phyloP scores from a whole-genome alignment of 1,140 invertebrate species.

The Lutraria rhynchaena region DNA sequence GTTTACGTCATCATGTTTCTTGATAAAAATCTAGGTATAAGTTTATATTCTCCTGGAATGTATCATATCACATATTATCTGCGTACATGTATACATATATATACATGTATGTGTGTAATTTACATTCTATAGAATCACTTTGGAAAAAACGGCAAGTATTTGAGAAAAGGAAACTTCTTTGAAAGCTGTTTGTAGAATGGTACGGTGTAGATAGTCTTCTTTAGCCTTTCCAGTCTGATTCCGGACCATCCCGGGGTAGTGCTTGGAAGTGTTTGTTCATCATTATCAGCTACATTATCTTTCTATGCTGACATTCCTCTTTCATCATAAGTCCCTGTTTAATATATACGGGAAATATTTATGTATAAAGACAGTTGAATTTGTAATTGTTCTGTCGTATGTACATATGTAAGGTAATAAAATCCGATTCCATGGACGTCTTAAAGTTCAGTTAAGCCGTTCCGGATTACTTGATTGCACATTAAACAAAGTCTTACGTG shows the following conservation, averaged over 20 bases:
- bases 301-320: conserved; percentile 22
- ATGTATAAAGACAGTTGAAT: not conserved
- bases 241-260: not conserved
- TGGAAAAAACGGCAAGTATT: conserved; percentile 22
- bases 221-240: conserved; percentile 3
- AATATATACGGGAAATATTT: conserved; percentile 5
- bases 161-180: not conserved
- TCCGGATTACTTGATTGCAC: too few relatives aligned
- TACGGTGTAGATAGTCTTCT: conserved; percentile 22
- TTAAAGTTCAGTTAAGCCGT: not conserved
- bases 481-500: too few relatives aligned
- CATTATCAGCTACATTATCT: conserved; percentile 10
- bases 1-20: too few relatives aligned
- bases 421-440: not conserved
- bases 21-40: too few relatives aligned
- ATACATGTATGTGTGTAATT: too few relatives aligned
- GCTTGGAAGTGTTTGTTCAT: not conserved
- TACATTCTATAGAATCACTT: too few relatives aligned
- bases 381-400: not conserved
- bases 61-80: too few relatives aligned
- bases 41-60: too few relatives aligned
- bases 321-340: conserved; percentile 22
- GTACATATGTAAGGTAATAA: not conserved
- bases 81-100: too few relatives aligned
- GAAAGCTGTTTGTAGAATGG: conserved; percentile 5